Evolutionary conservation across 2,888 invertebrate species (phyloP).

Genomic region (Sinopyrophorus schimmeli): DNA sequence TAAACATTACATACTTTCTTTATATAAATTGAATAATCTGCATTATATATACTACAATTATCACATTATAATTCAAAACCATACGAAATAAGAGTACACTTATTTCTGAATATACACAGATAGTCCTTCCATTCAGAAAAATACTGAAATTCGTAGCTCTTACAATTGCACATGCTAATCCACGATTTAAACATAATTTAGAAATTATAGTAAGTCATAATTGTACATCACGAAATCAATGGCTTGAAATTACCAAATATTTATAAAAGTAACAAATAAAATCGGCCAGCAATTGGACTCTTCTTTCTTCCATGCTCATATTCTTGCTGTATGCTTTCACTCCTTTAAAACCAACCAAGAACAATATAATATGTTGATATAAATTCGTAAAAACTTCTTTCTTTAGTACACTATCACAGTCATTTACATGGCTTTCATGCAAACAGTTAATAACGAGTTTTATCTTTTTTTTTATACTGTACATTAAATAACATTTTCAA

Average conservation of each 20-base stretch:
- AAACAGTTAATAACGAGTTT: conserved; percentile 36
- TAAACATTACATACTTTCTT: conserved; percentile 12
- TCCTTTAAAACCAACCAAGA: conserved; percentile 26
- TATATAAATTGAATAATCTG: conserved; percentile 16
- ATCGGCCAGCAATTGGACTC: conserved; percentile 7
- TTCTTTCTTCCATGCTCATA: conserved; percentile 4
- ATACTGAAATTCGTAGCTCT: background rate
- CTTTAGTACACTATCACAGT: conserved; percentile 58
- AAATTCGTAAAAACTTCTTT: conserved; percentile 39
- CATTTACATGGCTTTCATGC: conserved; percentile 55
- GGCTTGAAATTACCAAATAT: conserved; percentile 23
- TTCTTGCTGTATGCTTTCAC: conserved; percentile 22
- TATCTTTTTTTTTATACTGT: conserved; percentile 26
- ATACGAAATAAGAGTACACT: conserved; percentile 9
- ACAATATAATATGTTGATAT: conserved; percentile 30
- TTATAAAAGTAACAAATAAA: conserved; percentile 10
- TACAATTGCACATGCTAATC: background rate
- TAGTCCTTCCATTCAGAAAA: background rate
- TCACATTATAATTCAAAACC: conserved; percentile 24
- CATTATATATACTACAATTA: conserved; percentile 20
- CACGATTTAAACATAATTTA: conserved; percentile 6
- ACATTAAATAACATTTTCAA: conserved; percentile 28
- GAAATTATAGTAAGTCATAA: conserved; percentile 12
- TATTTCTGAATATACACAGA: conserved; percentile 4
- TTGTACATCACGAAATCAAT: conserved; percentile 14